These are phyloP conservation scores for Troides aeacus DNA, from an alignment of 2,888 invertebrate genomes.

Conservation along the genomic window DNA sequence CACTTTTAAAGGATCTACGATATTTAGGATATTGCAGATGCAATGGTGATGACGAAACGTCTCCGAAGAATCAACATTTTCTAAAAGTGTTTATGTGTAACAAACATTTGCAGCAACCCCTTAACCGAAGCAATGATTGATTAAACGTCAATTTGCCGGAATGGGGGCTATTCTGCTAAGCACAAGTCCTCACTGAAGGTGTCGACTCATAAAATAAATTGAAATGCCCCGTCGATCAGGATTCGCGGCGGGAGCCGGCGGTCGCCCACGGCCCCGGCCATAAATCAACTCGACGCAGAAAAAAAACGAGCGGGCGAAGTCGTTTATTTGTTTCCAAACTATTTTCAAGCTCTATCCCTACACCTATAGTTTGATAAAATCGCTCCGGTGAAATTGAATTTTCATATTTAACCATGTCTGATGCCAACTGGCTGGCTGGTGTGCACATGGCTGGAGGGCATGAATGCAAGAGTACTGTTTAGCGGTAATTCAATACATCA, in stretches of 20 bases:
- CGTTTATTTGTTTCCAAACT: slow-evolving; percentile 77
- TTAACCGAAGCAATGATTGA: slow-evolving; percentile 27
- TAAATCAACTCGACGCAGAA: slow-evolving; percentile 75
- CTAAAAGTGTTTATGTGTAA: too few species aligned
- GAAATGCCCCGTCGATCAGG: slow-evolving; percentile 74
- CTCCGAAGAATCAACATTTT: too few species aligned
- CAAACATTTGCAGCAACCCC: background rate
- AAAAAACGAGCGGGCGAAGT: slow-evolving; percentile 63
- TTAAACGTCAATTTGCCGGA: slow-evolving; percentile 28
- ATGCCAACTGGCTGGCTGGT: slow-evolving; percentile 25
- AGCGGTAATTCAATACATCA: background rate
- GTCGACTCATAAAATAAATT: slow-evolving; percentile 75
- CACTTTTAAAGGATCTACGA: too few species aligned
- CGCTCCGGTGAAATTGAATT: slow-evolving; percentile 65
- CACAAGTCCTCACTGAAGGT: slow-evolving; percentile 55
- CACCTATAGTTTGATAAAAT: slow-evolving; percentile 65
- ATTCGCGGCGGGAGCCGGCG: slow-evolving; percentile 62
- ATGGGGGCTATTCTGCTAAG: slow-evolving; percentile 41
- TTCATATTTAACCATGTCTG: slow-evolving; percentile 59
- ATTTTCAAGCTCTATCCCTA: slow-evolving; percentile 61
- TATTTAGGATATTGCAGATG: too few species aligned
- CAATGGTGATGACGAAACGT: too few species aligned
- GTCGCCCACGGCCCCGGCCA: slow-evolving; percentile 58
- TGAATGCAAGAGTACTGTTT: too few species aligned
- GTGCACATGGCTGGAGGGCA: too few species aligned